phyloP scores from a whole-genome alignment of 2,888 invertebrate species.

The Cataglyphis albicans region DNA sequence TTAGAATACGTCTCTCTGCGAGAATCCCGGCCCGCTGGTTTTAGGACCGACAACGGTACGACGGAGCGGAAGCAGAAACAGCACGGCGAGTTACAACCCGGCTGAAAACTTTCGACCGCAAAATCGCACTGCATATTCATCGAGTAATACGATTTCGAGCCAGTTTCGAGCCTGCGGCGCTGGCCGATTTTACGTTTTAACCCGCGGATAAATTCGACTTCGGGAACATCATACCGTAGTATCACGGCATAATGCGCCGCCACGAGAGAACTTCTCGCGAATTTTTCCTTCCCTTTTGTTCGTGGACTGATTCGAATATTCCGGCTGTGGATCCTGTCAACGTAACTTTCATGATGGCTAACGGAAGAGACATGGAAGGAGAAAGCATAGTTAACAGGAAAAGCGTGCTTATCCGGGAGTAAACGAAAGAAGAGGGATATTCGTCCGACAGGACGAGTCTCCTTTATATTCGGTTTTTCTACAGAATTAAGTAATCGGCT shows the following conservation, averaged over 20 bases:
- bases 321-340: slow-evolving; percentile 35
- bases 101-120: slow-evolving; percentile 82
- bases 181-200: slow-evolving; percentile 71
- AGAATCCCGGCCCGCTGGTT: slow-evolving; percentile 62
- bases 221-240: slow-evolving; percentile 53
- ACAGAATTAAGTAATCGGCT: slow-evolving; percentile 46
- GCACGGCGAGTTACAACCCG: slow-evolving; percentile 67
- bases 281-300: slow-evolving; percentile 48
- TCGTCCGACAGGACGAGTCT: slow-evolving; percentile 13
- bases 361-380: not conserved
- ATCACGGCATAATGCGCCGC: slow-evolving; percentile 16
- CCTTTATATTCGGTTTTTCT: slow-evolving; percentile 47
- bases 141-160: slow-evolving; percentile 81
- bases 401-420: slow-evolving; percentile 28
- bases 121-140: slow-evolving; percentile 86
- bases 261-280: slow-evolving; percentile 46
- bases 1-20: slow-evolving; percentile 79
- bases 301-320: slow-evolving; percentile 45
- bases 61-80: slow-evolving; percentile 42
- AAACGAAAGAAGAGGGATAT: slow-evolving; percentile 35
- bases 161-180: slow-evolving; percentile 74
- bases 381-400: not conserved
- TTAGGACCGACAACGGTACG: not conserved
- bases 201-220: slow-evolving; percentile 77
- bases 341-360: slow-evolving; percentile 42